Evolutionary conservation across 2,888 invertebrate genomes (phyloP).

Genomic region (Labia minor): DNA sequence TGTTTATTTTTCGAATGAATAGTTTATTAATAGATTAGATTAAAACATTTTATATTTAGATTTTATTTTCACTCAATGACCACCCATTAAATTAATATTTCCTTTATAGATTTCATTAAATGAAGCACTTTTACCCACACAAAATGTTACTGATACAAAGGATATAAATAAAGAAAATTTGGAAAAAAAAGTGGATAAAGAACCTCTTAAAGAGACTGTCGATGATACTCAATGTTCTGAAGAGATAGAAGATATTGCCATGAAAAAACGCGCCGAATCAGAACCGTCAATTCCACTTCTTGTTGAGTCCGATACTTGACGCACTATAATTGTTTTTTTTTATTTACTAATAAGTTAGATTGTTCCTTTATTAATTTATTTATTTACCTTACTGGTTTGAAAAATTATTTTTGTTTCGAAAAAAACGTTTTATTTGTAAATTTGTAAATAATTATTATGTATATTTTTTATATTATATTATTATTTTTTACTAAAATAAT

Average conservation of each 20-base stretch:
- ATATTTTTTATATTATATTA: too few species aligned
- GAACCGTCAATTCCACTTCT: conserved; percentile 49
- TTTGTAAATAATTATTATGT: too few species aligned
- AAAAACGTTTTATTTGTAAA: too few species aligned
- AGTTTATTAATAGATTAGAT: too few species aligned
- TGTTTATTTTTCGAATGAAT: too few species aligned
- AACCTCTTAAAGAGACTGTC: background rate
- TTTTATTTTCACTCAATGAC: too few species aligned
- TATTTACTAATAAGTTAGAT: conserved; percentile 15
- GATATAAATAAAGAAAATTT: background rate
- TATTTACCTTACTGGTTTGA: background rate
- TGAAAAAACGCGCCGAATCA: conserved; percentile 51
- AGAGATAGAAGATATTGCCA: conserved; percentile 20
- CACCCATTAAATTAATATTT: too few species aligned
- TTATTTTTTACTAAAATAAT: too few species aligned
- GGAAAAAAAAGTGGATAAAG: conserved; percentile 19
- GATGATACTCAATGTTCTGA: background rate
- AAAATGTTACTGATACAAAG: background rate
- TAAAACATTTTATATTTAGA: too few species aligned
- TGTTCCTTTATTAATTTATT: background rate
- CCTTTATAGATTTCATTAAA: background rate
- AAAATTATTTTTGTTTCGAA: background rate
- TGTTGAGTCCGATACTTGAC: conserved; percentile 35
- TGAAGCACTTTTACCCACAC: background rate
- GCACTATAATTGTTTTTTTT: conserved; percentile 23